phyloP scores from a whole-genome alignment of 2,113 vertebrate species.

The Patagioenas fasciata region DNA sequence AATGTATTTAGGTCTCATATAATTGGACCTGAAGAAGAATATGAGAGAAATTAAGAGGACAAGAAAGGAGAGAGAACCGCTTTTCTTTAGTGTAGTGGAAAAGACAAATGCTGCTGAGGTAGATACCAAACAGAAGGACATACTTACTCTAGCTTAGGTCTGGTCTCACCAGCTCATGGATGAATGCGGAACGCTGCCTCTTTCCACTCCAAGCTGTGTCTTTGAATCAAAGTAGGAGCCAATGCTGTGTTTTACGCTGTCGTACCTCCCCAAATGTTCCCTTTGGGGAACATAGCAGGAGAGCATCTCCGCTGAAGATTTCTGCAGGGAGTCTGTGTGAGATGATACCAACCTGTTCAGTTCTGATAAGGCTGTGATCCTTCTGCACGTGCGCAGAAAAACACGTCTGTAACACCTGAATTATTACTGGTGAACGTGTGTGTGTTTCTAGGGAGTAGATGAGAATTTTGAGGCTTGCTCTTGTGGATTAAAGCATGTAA shows the following conservation, averaged over 20 bases:
- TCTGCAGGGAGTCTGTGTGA: not conserved
- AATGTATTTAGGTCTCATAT: not conserved
- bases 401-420: not conserved
- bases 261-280: not conserved
- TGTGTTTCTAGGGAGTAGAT: not conserved
- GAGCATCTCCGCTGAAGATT: not conserved
- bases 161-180: not conserved
- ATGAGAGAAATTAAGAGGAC: not conserved
- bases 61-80: not conserved
- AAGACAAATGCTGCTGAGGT: not conserved
- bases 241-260: not conserved
- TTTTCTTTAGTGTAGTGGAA: not conserved
- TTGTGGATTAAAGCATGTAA: not conserved
- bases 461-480: not conserved
- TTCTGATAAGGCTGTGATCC: not conserved
- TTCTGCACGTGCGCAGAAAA: not conserved
- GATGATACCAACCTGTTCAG: not conserved
- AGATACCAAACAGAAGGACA: not conserved
- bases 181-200: not conserved
- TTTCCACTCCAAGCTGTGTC: not conserved
- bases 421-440: not conserved
- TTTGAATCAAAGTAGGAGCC: not conserved
- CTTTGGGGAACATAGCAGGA: not conserved
- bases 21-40: not conserved
- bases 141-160: not conserved